Percentiles rank a stretch among this genome's conserved stretches.
Evolutionary conservation across 2,113 vertebrate genomes (phyloP).

Genomic region (Platanista minor): DNA sequence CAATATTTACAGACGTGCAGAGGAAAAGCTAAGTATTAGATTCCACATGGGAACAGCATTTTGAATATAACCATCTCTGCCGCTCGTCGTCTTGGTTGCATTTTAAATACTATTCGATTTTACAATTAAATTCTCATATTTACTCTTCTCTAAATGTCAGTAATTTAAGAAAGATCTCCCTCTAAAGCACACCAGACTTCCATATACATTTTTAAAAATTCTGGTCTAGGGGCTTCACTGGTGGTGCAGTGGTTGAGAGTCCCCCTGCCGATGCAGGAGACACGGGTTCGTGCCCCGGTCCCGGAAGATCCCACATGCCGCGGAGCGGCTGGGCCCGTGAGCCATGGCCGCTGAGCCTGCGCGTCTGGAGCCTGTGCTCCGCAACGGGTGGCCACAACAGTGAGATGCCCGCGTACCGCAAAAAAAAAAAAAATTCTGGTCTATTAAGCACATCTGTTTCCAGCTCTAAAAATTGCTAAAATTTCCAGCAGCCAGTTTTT

Average conservation of each 20-base stretch:
- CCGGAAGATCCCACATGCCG: too few species aligned
- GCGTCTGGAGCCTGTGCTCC: too few species aligned
- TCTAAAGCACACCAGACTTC: neutral
- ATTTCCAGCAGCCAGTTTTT: constrained; percentile 6
- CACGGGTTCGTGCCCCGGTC: too few species aligned
- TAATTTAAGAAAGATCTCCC: constrained; percentile 30
- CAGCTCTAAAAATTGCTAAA: constrained; percentile 8
- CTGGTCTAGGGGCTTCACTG: too few species aligned
- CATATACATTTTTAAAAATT: neutral
- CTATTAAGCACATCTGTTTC: constrained; percentile 19
- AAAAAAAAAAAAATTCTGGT: neutral
- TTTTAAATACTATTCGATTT: constrained; percentile 34
- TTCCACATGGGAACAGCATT: neutral
- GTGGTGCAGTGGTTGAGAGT: too few species aligned
- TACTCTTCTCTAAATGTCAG: constrained; percentile 13
- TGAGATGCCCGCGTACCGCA: too few species aligned
- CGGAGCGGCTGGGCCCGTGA: too few species aligned
- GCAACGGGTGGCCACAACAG: too few species aligned
- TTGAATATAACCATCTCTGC: neutral
- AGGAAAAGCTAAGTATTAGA: neutral
- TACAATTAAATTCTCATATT: neutral
- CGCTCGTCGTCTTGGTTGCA: neutral
- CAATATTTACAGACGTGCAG: constrained; percentile 11
- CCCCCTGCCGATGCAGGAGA: too few species aligned
- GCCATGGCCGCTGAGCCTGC: too few species aligned